Evolutionary conservation across 1,140 invertebrate species (phyloP), one percentile per base, ranked within the genome.

Genomic region (Drosophila ambigua): DNA sequence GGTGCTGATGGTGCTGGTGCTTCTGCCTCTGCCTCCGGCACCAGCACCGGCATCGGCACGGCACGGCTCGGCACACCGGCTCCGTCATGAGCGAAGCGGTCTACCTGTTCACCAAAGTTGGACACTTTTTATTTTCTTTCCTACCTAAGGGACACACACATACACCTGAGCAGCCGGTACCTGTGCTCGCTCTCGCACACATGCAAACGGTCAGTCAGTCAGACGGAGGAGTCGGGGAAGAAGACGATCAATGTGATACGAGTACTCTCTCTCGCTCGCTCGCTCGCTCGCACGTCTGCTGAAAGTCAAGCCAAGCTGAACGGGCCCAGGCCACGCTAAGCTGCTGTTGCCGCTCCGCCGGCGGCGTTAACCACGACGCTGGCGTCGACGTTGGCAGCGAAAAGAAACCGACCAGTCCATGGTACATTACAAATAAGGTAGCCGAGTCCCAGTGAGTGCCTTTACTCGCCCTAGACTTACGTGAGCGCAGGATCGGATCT

Each of bases 281-380:
- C 15, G 64, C 69, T 20, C 43, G 31, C 64, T 67, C 64, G 39
- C 72, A 75, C 72, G 24, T 58, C 57, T 60, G 50, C 69, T 59
- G 57, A 71, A 67, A 88, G 65, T 82, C 82, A 87, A 87, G 83
- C 82, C 82, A 87, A 88, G 82, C 82, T 88, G 82, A 87, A 87
- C 83, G 75, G 74, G 79, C 82, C 82, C 78, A 81, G 69, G 82
- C 83, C 77, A 82, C 68, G 83, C 83, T 88, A 80, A 87, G 82
- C 79, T 71, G 83, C 65, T 88, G 82, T 87, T 81, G 74, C 78
- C 79, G 79, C 79, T 82, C 74, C 82, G 83, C 82, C 82, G 78
- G 62, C 82, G 82, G 78, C 82, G 82, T 82, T 87, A 87, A 85
- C 80, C 80, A 84, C 63, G 62, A 64, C 77, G 73, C 45, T 50